Evolutionary conservation across 2,797 vertebrate species (phyloP), one percentile per base, ranked within the genome.

Genomic region (Sebastes itinus): DNA sequence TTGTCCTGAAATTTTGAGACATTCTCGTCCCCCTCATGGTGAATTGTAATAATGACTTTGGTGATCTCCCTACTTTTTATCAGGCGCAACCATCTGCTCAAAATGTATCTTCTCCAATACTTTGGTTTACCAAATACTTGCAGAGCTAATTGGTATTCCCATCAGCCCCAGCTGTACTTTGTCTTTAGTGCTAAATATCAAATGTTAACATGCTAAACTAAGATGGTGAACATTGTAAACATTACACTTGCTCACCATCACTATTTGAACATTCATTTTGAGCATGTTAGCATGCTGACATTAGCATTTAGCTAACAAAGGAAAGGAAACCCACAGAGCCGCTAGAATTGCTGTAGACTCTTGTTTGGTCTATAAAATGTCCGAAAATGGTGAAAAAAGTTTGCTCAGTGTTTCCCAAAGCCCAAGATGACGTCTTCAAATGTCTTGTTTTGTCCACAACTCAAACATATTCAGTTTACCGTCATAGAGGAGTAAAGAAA

Each of bases 391-490:
- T 49, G 18, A 20, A 52, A 49, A 49, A 46, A 2, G 18, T 20
- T 52, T 52, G 18, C 18, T 52, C 7, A 52, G 18, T 2, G 18
- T n/a, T 52, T 52, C 46, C 46, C 18, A n/a, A 52, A 52, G 18
- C 18, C 46, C 0, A 52, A 52, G 46, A 52, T 0, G 0, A 49
- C 7, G 0, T 49, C 18, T 18, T 49, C 1, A 2, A 49, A 20
- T 8, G 42, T 18, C 38, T 49, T 49, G 42, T 49, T 49, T 49
- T 0, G 16, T 49, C 42, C 42, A 49, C 42, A 49, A 49, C 42
- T 49, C 42, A 49, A 52, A 52, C 2, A 52, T 52, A 52, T 52
- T 52, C 46, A 52, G 46, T 52, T 52, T 20, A 52, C 7, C 2
- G 8, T 52, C 46, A 20, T 52, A 52, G 18, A 52, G 46, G 46